These are phyloP conservation scores for Papilio xuthus DNA, from an alignment of 1,140 invertebrate species.

Conservation along the genomic window DNA sequence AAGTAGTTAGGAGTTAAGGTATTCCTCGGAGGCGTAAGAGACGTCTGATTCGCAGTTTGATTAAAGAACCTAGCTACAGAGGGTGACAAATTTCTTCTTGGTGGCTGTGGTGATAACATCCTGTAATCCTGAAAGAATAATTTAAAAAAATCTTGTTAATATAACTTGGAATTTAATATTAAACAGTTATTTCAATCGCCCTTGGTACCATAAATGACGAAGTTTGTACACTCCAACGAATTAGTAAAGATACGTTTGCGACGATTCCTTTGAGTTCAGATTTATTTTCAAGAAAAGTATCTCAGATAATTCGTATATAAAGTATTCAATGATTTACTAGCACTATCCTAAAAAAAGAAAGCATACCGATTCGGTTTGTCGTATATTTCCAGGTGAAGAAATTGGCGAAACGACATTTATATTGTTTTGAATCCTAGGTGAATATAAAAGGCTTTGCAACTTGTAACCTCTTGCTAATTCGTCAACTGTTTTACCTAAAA, in stretches of 20 bases:
- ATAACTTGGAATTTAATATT: not conserved
- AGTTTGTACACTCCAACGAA: too few species aligned
- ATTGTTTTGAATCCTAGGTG: constrained; percentile 38
- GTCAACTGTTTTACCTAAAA: constrained; percentile 71
- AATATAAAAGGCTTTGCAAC: constrained; percentile 59
- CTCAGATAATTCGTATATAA: too few species aligned
- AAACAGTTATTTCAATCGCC: not conserved
- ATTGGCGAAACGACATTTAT: constrained; percentile 36
- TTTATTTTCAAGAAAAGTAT: too few species aligned
- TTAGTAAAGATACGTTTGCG: too few species aligned
- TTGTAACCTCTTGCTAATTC: constrained; percentile 71
- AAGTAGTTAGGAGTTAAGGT: constrained; percentile 43
- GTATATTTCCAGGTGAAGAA: constrained; percentile 44
- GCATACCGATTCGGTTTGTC: constrained; percentile 51
- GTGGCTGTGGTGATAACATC: constrained; percentile 43
- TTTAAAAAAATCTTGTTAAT: not conserved
- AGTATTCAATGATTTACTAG: not conserved
- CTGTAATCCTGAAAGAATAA: constrained; percentile 50
- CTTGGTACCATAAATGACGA: too few species aligned
- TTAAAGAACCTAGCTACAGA: constrained; percentile 73
- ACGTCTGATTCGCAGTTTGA: constrained; percentile 60
- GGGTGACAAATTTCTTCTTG: constrained; percentile 65
- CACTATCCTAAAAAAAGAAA: constrained; percentile 1
- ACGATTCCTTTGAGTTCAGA: too few species aligned
- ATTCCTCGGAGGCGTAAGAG: constrained; percentile 57